Percentiles rank a stretch among this genome's conserved stretches.
Evolutionary conservation across 2,113 vertebrate genomes (phyloP).

Genomic region (Alosa alosa): DNA sequence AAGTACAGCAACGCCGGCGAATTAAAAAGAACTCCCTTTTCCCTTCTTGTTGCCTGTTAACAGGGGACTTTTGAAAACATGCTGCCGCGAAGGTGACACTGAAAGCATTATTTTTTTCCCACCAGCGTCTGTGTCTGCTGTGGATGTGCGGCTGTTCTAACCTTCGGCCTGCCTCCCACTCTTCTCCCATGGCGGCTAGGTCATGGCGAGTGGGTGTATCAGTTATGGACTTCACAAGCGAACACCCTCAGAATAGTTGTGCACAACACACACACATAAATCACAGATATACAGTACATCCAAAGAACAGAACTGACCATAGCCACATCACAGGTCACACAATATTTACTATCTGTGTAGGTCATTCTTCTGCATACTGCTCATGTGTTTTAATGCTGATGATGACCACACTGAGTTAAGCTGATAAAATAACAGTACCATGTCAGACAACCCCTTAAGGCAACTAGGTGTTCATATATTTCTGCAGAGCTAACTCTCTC

Average conservation of each 20-base stretch:
- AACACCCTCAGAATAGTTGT: not conserved
- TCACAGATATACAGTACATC: not conserved
- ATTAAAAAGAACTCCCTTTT: conserved; percentile 44
- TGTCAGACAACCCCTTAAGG: not conserved
- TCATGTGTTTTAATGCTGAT: not conserved
- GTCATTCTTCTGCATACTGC: not conserved
- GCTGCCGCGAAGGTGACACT: not conserved
- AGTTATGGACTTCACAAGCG: not conserved
- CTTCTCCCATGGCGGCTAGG: not conserved
- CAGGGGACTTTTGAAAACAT: conserved; percentile 40
- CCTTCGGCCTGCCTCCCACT: conserved; percentile 4
- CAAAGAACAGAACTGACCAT: not conserved
- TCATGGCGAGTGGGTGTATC: not conserved
- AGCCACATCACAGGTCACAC: not conserved
- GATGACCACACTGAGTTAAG: not conserved
- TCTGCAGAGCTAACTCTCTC: not conserved
- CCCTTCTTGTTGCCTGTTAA: conserved; percentile 40
- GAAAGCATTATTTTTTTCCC: not conserved
- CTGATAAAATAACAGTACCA: not conserved
- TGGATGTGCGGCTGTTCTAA: not conserved
- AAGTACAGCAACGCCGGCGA: conserved; percentile 47
- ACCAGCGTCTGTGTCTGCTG: not conserved
- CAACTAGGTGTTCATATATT: not conserved
- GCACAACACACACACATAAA: not conserved
- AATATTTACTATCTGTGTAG: not conserved